Percentiles rank a stretch among this genome's conserved stretches.
Evolutionary conservation across 2,113 vertebrate species (phyloP).

Genomic region (Phodopus roborovskii): DNA sequence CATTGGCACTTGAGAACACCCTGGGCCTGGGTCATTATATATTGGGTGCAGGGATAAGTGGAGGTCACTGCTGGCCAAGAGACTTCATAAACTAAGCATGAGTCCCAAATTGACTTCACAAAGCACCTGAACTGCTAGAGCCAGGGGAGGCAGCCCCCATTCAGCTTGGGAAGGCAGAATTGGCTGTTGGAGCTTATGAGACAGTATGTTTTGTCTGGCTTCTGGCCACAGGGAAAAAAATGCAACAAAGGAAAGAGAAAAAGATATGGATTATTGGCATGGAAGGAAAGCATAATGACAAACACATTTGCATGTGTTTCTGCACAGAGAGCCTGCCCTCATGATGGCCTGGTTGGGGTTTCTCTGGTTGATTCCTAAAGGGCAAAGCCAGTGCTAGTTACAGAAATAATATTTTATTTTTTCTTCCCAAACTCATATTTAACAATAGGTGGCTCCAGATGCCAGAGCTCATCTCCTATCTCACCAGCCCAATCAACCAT

Average conservation of each 20-base stretch:
- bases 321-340: constrained; percentile 44
- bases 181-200: constrained; percentile 71
- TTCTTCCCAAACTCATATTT: neutral
- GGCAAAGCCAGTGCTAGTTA: constrained; percentile 31
- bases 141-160: neutral
- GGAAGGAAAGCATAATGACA: constrained; percentile 84
- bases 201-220: constrained; percentile 86
- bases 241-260: constrained; percentile 84
- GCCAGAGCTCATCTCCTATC: neutral
- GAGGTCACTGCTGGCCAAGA: neutral
- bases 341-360: constrained; percentile 26
- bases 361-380: neutral
- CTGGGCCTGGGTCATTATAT: too few species aligned
- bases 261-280: constrained; percentile 83
- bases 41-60: neutral
- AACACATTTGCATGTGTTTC: constrained; percentile 84
- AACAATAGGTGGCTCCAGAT: neutral
- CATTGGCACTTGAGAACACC: neutral
- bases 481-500: neutral
- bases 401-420: neutral
- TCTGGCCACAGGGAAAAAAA: constrained; percentile 81
- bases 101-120: neutral
- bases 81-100: neutral
- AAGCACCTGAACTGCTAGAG: neutral
- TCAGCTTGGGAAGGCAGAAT: neutral